Conservation (phyloP, 2,888 invertebrate genomes). For the Drosophila aldrichi region DNA sequence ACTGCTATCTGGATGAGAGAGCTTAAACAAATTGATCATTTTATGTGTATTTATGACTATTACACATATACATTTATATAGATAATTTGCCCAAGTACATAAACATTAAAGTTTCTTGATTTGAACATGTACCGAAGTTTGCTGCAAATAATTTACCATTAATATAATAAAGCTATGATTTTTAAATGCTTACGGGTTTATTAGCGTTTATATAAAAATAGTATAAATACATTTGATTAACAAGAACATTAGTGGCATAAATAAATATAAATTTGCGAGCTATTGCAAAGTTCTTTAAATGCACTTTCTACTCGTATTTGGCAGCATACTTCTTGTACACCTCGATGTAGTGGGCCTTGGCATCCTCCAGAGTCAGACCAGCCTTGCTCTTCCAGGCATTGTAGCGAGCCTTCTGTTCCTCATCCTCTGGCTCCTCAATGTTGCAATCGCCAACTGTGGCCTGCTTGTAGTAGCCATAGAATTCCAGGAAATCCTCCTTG, state of each 20-base stretch:
- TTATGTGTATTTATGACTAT: background rate
- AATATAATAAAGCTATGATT: too few relatives aligned
- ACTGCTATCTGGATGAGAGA: background rate
- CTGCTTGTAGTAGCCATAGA: conserved; percentile 95
- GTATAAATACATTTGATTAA: conserved; percentile 63
- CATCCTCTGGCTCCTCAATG: conserved; percentile 94
- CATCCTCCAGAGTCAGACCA: conserved; percentile 91
- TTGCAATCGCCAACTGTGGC: conserved; percentile 92
- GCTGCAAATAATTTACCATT: background rate
- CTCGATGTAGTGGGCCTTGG: conserved; percentile 93
- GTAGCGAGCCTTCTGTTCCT: conserved; percentile 97
- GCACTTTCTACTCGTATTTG: conserved; percentile 84
- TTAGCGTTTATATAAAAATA: conserved; percentile 60
- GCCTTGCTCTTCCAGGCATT: conserved; percentile 94
- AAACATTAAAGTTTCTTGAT: background rate
- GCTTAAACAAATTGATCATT: background rate
- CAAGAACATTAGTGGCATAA: conserved; percentile 28
- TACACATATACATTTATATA: background rate
- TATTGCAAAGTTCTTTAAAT: conserved; percentile 31
- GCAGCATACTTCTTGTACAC: conserved; percentile 87
- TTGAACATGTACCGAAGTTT: background rate
- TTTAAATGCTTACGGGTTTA: conserved; percentile 47
- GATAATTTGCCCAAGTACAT: background rate
- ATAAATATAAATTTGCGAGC: conserved; percentile 6
- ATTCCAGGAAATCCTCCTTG: conserved; percentile 91